Evolutionary conservation across 2,888 invertebrate genomes (phyloP), one percentile per base, ranked within the genome.

Genomic region (Sepioteuthis lessoniana): DNA sequence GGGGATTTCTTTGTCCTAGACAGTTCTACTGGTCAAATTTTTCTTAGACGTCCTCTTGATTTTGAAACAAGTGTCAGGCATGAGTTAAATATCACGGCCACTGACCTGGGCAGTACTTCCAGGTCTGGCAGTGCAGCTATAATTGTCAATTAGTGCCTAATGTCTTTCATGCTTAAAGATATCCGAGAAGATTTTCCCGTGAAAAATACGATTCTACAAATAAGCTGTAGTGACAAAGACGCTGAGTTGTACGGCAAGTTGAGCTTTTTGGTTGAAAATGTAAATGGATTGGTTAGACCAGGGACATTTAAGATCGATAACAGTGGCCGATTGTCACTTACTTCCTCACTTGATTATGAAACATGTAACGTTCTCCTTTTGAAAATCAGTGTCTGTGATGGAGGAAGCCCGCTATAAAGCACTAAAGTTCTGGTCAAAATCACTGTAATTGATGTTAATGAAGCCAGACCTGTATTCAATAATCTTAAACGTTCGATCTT

Each of bases 381-480:
- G 13, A 90, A 95, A 35, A 94, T 96, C 25, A 94, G 94, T n/a
- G 96, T 96, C 0, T 94, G 93, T 3, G 96, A 96, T 95, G 95
- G 95, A 21, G 96, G 96, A 8, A 92, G 95, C 10, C 94, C 95
- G 19, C 94, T 95, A 0, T 55, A 94, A 38, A 94, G 95, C 0
- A 94, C 96, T 25, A 95, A 96, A 1, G 96, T 96, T 21, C 95
- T 94, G 16, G 94, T 96, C 0, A 94, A 95, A 31, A 94, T 96
- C 21, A 94, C 91, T 35, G 94, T 96, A 10, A 94, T 94, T 10
- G 96, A 96, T 94, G 95, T 96, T 13, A 96, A 97, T 94, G 97
- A 97, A 90, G 95, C 95, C 92, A 93, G 94, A 1, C 96, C 96
- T 0, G 94, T 94, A 3, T 96, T 96, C 92, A 94, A 94, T 7